Conservation (phyloP, 2,113 vertebrate genomes). For the Zingel zingel region DNA sequence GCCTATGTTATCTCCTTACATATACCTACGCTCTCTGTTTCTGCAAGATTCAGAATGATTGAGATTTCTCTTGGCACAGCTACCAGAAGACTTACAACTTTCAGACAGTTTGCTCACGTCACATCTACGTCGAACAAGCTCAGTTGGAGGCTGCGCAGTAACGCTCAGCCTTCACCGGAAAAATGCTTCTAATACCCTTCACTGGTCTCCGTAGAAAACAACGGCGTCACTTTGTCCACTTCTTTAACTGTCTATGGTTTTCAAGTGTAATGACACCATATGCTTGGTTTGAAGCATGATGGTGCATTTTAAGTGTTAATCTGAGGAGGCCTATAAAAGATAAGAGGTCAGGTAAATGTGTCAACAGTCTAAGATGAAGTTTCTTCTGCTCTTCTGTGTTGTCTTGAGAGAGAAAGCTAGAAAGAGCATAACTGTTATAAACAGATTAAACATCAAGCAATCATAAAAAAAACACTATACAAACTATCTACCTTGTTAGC, state of each 20-base stretch:
- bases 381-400: neutral
- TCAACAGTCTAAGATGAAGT: neutral
- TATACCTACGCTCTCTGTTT: too few species aligned
- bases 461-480: neutral
- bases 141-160: too few species aligned
- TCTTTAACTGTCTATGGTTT: neutral
- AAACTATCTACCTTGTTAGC: neutral
- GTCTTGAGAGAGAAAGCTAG: neutral
- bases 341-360: neutral
- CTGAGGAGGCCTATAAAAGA: neutral
- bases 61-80: too few species aligned
- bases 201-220: too few species aligned
- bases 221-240: too few species aligned
- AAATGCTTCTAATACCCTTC: too few species aligned
- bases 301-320: neutral
- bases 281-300: neutral
- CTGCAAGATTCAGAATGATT: too few species aligned
- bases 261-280: neutral
- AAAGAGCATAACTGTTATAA: neutral
- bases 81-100: too few species aligned
- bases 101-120: too few species aligned
- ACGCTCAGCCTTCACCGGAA: too few species aligned
- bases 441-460: neutral
- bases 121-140: too few species aligned
- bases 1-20: too few species aligned